Evolutionary conservation across 2,113 vertebrate species (phyloP), one percentile per base, ranked within the genome.

Genomic region (Tetrao urogallus): DNA sequence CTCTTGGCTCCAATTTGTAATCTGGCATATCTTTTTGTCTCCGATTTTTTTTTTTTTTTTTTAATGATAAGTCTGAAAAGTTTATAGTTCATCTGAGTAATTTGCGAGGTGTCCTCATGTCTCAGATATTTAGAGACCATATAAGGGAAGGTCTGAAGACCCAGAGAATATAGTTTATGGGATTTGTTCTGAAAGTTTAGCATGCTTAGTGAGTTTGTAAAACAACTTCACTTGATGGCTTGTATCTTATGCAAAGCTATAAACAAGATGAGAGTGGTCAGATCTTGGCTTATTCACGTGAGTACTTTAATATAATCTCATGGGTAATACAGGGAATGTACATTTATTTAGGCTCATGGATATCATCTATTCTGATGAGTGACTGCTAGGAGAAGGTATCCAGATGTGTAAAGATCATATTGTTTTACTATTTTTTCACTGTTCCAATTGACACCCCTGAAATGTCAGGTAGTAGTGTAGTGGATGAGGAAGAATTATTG

Each of bases 111-210:
- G 73, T 91, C 61, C 85, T 96, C 93, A 96, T 96, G 85, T 86
- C 91, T 91, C 65, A 95, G 90, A 78, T 93, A 90, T 94, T 93
- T 93, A 84, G 81, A 86, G 77, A 75, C 96, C 91, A 84, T 97
- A 96, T 97, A 96, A 94, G 96, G 95, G 47, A 95, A 93, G 40
- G 36, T 95, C 70, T 86, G 88, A 88, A 94, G 94, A 73, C 61
- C 47, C n/a, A 42, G 73, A 57, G 24, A 72, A 69, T 86, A 70
- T 78, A 52, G 76, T 89, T 96, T 93, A 57, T 72, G 61, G 80
- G 61, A 78, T 86, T 90, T 78, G 69, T 45, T 92, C 76, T 92
- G 38, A 54, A 91, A 88, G 43, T 91, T 82, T 36, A 88, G 73
- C 48, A 7, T 79, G 54, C 52, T 81, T 81, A 74, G 47, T 67